phyloP scores from a whole-genome alignment of 2,888 invertebrate genomes.

The Thera obeliscata region DNA sequence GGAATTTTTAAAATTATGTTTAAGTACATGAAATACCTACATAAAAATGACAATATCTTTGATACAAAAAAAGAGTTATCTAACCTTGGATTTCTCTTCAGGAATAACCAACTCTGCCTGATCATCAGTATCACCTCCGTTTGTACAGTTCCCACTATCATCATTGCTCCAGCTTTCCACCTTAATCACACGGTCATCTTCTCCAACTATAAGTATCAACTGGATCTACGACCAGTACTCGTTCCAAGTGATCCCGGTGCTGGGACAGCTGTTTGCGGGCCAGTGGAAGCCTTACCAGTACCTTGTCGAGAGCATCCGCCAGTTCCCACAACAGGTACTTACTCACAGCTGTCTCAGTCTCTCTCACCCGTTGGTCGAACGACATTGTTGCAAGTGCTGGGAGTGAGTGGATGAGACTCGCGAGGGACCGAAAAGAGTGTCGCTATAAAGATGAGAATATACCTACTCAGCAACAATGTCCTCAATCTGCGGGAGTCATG shows the following conservation, averaged over 20 bases:
- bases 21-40: not conserved
- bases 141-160: conserved; percentile 30
- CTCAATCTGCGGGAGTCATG: conserved; percentile 54
- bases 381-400: too few relatives aligned
- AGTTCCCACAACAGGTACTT: conserved; percentile 95
- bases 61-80: not conserved
- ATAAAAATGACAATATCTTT: not conserved
- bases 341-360: too few relatives aligned
- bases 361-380: too few relatives aligned
- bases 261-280: conserved; percentile 96
- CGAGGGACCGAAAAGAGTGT: too few relatives aligned
- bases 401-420: too few relatives aligned
- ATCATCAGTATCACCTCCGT: conserved; percentile 31
- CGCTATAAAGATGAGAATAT: too few relatives aligned
- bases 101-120: conserved; percentile 16
- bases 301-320: conserved; percentile 98
- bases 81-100: conserved; percentile 27
- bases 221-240: conserved; percentile 97
- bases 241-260: conserved; percentile 97
- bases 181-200: conserved; percentile 21
- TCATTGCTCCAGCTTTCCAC: conserved; percentile 27
- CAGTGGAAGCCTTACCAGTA: conserved; percentile 99
- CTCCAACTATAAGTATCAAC: conserved; percentile 18
- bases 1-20: conserved; percentile 6
- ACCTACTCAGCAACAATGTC: too few relatives aligned